Base-by-base conservation (phyloP, 1,140 invertebrate genomes). In the Elymnias hypermnestra region DNA sequence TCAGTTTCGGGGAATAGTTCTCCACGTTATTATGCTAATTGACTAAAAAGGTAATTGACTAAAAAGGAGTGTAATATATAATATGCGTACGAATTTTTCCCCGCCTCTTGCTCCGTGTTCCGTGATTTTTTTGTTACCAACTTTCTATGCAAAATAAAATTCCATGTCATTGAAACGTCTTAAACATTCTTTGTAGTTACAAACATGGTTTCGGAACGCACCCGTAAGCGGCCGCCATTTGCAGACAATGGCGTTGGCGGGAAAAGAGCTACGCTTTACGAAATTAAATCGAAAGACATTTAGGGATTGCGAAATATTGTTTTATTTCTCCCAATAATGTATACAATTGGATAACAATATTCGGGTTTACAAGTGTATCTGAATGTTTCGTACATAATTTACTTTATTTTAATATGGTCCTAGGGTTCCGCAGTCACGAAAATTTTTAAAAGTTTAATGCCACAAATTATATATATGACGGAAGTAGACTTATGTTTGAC, bases 161-260 rank as follows among this genome's bases (percentile, higher is more conserved):
- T 72, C 71, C 56, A 54, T 71, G 68, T 74, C 70, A 71, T 68
- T 67, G 61, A 63, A 56, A 76, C 62, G 70, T 74, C 67, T 69
- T 67, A 58, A 65, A 70, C 61, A 72, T 70, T 72, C 66, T 69
- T 67, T 63, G 60, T 59, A 57, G 48, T 75, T 72, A 75, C 74
- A 72, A 76, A 83, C 72, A 79, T 78, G 75, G 73, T 66, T 68
- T 74, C 43, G 59, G 73, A 70, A 74, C 72, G 77, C 63, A 63
- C 41, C 67, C 73, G 60, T 70, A 82, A 69, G 62, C 68, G 71
- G 66, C 56, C 39, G 68, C 64, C 69, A 83, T 83, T 83, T 83
- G 78, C 78, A 83, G 76, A 83, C 76, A 83, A 83, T 83, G 64
- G 76, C 59, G 69, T 63, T 62, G 63, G 64, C 70, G 67, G 63